Evolutionary conservation across 2,113 vertebrate species (phyloP).

Genomic region (Tamias sibiricus): DNA sequence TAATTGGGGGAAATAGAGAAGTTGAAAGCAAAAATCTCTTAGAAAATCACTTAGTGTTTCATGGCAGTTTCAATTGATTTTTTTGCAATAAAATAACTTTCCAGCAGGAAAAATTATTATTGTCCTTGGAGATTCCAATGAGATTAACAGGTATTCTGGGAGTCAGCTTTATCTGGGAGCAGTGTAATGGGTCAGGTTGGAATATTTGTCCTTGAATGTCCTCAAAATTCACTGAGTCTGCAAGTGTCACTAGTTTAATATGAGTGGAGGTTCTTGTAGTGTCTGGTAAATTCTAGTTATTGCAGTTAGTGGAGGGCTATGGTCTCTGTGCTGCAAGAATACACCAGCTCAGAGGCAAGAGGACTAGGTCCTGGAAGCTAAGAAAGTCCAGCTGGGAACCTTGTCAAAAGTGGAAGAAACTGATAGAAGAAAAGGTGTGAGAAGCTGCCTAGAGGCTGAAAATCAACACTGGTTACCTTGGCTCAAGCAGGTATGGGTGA

Average conservation of each 20-base stretch:
- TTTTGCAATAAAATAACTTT: too few relatives aligned
- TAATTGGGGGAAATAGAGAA: neutral
- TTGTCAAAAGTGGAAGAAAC: neutral
- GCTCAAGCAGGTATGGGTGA: neutral
- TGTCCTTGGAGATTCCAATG: neutral
- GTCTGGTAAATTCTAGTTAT: conserved; percentile 7
- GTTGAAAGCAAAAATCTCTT: conserved; percentile 43
- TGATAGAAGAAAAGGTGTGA: neutral
- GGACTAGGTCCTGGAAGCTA: neutral
- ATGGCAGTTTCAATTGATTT: neutral
- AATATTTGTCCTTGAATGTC: neutral
- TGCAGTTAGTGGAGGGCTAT: neutral
- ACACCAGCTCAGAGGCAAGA: neutral
- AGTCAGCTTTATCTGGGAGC: neutral
- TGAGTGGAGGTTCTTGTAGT: neutral
- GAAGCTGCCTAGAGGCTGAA: neutral
- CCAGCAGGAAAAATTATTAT: neutral
- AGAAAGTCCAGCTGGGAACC: neutral
- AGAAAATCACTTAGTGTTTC: conserved; percentile 43
- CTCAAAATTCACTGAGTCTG: neutral
- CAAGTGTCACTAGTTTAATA: neutral
- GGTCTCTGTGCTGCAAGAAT: neutral
- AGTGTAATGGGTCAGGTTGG: neutral
- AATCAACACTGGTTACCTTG: neutral
- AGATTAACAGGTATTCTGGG: neutral